A percentile compares a stretch with the other conserved stretches of the same genome.
Evolutionary conservation across 2,113 vertebrate genomes (phyloP).

Genomic region (Fulmarus glacialis): DNA sequence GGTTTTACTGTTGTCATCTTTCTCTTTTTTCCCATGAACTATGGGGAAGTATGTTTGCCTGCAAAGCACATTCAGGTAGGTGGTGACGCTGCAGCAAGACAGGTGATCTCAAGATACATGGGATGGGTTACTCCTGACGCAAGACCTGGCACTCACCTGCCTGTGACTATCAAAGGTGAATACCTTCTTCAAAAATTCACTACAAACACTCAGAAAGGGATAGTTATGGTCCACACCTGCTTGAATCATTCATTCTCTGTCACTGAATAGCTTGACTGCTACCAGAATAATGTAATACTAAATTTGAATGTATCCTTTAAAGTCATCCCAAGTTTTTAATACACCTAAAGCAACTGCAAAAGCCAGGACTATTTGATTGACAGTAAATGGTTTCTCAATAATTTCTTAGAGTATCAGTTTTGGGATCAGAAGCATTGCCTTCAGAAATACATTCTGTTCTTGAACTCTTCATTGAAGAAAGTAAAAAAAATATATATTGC

Average conservation of each 20-base stretch:
- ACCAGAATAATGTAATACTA: background rate
- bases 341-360: background rate
- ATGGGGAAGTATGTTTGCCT: background rate
- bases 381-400: background rate
- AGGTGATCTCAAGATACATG: background rate
- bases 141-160: background rate
- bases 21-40: background rate
- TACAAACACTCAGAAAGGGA: background rate
- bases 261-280: background rate
- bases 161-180: background rate
- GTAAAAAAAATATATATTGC: background rate
- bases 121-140: background rate
- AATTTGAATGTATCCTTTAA: background rate
- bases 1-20: background rate
- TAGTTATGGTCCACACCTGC: background rate
- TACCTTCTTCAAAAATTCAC: background rate
- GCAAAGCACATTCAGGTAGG: conserved; percentile 2
- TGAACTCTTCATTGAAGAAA: background rate
- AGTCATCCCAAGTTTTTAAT: background rate
- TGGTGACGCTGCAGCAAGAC: background rate
- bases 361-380: background rate
- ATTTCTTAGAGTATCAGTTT: background rate
- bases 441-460: background rate
- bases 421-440: background rate
- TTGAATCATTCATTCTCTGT: background rate